phyloP scores from a whole-genome alignment of 2,888 invertebrate species.

The Creontiades dilutus region DNA sequence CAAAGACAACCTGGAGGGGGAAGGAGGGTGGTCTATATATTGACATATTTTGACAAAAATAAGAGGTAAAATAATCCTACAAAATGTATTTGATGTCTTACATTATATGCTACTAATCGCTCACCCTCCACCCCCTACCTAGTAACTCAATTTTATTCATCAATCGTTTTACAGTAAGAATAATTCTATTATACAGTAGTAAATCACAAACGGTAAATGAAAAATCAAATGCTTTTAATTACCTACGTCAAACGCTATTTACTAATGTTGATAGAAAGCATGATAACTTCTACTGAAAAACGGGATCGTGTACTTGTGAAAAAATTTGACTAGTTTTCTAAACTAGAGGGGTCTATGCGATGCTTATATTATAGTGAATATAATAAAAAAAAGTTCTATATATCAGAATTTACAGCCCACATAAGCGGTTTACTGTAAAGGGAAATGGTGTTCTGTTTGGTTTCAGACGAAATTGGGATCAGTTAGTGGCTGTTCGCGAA shows the following conservation, averaged over 20 bases:
- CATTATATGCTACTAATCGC: too few species aligned
- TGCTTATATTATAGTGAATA: slow-evolving; percentile 4
- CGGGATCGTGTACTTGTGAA: not conserved
- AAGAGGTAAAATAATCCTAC: too few species aligned
- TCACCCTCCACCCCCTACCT: too few species aligned
- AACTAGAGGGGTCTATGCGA: slow-evolving; percentile 28
- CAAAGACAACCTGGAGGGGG: too few species aligned
- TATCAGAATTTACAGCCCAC: slow-evolving; percentile 20
- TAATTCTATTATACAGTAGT: not conserved
- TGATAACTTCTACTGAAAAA: slow-evolving; percentile 9
- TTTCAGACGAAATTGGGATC: not conserved
- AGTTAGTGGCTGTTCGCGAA: too few species aligned
- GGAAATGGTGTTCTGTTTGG: not conserved
- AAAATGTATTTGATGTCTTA: too few species aligned
- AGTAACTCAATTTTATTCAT: too few species aligned
- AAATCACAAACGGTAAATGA: not conserved
- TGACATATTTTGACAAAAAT: too few species aligned
- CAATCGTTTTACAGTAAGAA: too few species aligned
- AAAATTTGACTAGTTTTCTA: slow-evolving; percentile 29
- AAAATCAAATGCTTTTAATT: not conserved
- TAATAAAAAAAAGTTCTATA: not conserved
- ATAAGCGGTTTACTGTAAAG: slow-evolving; percentile 1
- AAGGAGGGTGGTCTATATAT: too few species aligned
- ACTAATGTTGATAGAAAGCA: not conserved
- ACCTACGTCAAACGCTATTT: slow-evolving; percentile 2